phyloP scores from a whole-genome alignment of 2,797 vertebrate genomes.

The Diglossa cyanea region DNA sequence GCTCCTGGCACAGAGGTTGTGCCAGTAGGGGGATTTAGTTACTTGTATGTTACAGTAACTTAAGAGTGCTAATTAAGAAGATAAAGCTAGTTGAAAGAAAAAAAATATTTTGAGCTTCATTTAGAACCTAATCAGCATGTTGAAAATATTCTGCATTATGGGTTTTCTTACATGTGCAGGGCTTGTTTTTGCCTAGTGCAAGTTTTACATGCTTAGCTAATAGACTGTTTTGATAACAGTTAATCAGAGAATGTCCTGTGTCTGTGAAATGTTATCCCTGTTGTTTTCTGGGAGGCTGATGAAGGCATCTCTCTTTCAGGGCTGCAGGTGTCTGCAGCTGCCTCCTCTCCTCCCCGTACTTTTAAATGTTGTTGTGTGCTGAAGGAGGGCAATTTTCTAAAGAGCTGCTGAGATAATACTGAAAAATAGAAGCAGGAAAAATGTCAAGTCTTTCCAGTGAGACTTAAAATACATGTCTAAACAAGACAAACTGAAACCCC shows the following conservation, averaged over 20 bases:
- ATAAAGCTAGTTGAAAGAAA: not conserved
- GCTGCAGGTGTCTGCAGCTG: not conserved
- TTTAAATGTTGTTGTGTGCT: not conserved
- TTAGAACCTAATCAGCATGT: not conserved
- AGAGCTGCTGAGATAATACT: not conserved
- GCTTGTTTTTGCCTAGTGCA: not conserved
- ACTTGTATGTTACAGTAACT: not conserved
- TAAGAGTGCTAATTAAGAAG: slow-evolving; percentile 12
- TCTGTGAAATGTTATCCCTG: not conserved
- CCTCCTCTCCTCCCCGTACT: not conserved
- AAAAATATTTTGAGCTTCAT: not conserved
- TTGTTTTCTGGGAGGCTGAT: not conserved
- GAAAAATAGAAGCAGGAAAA: not conserved
- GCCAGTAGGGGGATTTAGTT: slow-evolving; percentile 25
- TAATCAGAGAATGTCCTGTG: not conserved
- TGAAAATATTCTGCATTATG: not conserved
- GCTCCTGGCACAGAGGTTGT: not conserved
- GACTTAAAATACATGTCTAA: not conserved
- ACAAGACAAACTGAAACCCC: not conserved
- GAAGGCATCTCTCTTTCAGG: not conserved
- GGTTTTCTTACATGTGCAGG: not conserved
- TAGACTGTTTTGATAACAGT: not conserved
- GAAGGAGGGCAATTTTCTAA: not conserved
- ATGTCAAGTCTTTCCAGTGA: not conserved
- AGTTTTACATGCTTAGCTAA: not conserved